Percentiles rank a stretch among this genome's conserved stretches.
Conservation (phyloP, 2,888 invertebrate genomes). For the Drosophila borborema region DNA sequence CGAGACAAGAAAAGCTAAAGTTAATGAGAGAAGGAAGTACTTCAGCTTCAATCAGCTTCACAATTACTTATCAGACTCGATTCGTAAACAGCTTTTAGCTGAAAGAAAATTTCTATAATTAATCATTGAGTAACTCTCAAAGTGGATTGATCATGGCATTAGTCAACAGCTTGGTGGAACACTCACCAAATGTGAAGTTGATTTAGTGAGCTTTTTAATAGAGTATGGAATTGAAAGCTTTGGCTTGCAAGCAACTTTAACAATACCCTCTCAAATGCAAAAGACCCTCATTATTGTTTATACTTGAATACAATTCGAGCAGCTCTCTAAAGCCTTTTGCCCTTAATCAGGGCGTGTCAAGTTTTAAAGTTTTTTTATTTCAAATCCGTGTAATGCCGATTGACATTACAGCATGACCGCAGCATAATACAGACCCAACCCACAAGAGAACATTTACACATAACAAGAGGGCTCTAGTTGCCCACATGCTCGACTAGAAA, state of each 20-base stretch:
- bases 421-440: slow-evolving; percentile 34
- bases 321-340: slow-evolving; percentile 21
- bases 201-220: background rate
- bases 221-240: background rate
- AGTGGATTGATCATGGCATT: slow-evolving; percentile 4
- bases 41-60: background rate
- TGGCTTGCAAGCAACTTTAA: background rate
- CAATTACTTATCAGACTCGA: background rate
- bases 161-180: slow-evolving; percentile 1
- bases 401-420: slow-evolving; percentile 35
- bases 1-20: background rate
- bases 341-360: slow-evolving; percentile 50
- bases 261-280: background rate
- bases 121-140: slow-evolving; percentile 9
- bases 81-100: background rate
- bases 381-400: slow-evolving; percentile 39
- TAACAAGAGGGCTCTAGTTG: background rate
- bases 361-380: slow-evolving; percentile 16
- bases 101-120: background rate
- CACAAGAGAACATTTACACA: slow-evolving; percentile 28
- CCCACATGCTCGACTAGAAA: background rate
- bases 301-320: background rate
- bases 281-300: background rate
- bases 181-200: background rate
- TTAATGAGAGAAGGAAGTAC: slow-evolving; percentile 4